Evolutionary conservation across 1,140 invertebrate species (phyloP), one percentile per base, ranked within the genome.

Genomic region (Drosophila parabipectinata): DNA sequence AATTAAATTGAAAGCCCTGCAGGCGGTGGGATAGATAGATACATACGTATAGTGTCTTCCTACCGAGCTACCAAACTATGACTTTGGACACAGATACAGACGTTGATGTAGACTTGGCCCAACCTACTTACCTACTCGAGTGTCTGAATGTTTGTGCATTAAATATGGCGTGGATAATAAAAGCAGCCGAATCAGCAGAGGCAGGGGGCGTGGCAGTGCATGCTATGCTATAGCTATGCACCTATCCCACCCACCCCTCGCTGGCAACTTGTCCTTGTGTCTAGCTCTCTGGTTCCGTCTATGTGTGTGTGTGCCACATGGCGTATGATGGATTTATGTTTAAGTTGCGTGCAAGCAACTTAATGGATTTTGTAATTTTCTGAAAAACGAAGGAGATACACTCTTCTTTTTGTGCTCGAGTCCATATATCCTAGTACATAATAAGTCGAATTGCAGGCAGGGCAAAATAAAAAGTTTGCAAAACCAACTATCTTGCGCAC

Each of bases 261-360:
- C 41, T 59, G 34, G 34, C 39, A 48, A 58, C 54, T 57, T 59
- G 45, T 76, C 60, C 74, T 47, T 66, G 44, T 37, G 41, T 63
- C 34, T 62, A n/a, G 50, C 50, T 53, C 32, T 37, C 34, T 37
- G 1, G 3, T n/a, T 37, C 3, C 8, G 41, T 60, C 15, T 57
- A 26, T 64, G 24, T 79, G 62, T 64, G 50, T 71, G 66, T 72
- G 79, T 77, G 76, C 79, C 74, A 79, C 84, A 88, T 88, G 83
- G 83, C 84, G 83, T 88, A 88, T 88, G 83, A 88, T 88, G 83
- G 83, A 88, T 88, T 88, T 88, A 88, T 88, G 83, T 88, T 88
- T 83, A 88, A 88, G 83, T 88, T 88, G 83, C 83, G 83, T 88
- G 83, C 83, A 88, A 88, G 83, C 83, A 88, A 88, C 83, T 89